These are phyloP conservation scores for Tanypteryx hageni DNA, from an alignment of 2,888 invertebrate species.

Conservation along the genomic window DNA sequence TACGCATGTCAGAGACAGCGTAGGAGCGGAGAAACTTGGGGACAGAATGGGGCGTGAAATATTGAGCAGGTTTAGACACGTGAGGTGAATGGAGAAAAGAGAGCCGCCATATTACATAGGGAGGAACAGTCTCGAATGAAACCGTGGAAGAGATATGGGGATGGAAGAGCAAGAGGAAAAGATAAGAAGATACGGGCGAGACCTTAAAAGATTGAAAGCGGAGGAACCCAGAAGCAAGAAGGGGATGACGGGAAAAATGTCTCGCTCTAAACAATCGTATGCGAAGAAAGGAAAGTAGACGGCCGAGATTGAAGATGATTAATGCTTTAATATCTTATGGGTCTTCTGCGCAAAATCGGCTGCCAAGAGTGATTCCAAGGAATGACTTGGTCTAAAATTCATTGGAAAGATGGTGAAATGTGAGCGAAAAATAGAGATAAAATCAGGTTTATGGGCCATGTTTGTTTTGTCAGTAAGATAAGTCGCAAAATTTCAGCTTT, in stretches of 20 bases:
- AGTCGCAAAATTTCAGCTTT: too few relatives aligned
- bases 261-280: neutral
- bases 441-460: too few relatives aligned
- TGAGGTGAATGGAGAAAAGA: neutral
- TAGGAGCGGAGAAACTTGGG: neutral
- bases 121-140: neutral
- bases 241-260: neutral
- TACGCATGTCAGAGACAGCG: constrained; percentile 13
- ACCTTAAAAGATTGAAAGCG: neutral
- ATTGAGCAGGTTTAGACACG: constrained; percentile 32
- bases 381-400: too few relatives aligned
- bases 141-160: neutral
- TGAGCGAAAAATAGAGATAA: too few relatives aligned
- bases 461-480: too few relatives aligned
- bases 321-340: too few relatives aligned
- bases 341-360: too few relatives aligned
- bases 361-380: too few relatives aligned
- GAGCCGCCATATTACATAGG: neutral
- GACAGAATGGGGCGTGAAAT: constrained; percentile 13
- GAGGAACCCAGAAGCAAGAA: neutral
- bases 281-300: neutral
- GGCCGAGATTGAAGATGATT: too few relatives aligned
- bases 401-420: too few relatives aligned
- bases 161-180: neutral
- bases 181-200: neutral